Percentiles rank a stretch among this genome's conserved stretches.
Evolutionary conservation across 2,888 invertebrate species (phyloP).

Genomic region (Cerceris ruficornis): DNA sequence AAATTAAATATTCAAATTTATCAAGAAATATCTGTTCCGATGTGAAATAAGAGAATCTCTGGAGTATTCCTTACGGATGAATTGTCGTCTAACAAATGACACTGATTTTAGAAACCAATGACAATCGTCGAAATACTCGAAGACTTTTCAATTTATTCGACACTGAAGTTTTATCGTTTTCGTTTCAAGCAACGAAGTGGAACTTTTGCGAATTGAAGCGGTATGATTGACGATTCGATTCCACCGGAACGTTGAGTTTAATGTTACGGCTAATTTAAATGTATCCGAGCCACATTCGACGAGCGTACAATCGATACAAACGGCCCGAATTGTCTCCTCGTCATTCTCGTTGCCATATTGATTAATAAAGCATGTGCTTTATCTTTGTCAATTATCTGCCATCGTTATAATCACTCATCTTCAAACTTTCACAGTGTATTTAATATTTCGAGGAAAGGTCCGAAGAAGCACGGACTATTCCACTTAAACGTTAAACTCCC

Average conservation of each 20-base stretch:
- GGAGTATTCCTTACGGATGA: too few relatives aligned
- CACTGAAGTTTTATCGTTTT: not conserved
- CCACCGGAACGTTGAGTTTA: not conserved
- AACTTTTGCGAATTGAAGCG: not conserved
- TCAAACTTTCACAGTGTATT: too few relatives aligned
- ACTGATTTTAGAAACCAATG: too few relatives aligned
- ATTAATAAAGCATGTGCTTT: not conserved
- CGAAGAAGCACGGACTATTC: too few relatives aligned
- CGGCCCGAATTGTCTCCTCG: not conserved
- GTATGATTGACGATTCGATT: constrained; percentile 10
- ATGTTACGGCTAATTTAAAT: constrained; percentile 1
- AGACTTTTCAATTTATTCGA: not conserved
- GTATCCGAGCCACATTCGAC: not conserved
- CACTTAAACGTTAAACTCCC: too few relatives aligned
- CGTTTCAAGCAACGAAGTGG: not conserved
- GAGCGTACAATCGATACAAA: not conserved
- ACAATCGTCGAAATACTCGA: not conserved
- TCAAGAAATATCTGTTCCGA: too few relatives aligned
- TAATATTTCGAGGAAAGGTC: too few relatives aligned
- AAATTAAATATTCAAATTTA: too few relatives aligned
- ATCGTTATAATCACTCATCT: too few relatives aligned
- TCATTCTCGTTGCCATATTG: not conserved
- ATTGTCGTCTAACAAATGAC: too few relatives aligned
- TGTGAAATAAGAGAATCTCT: too few relatives aligned
- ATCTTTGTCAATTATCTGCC: too few relatives aligned